These are phyloP conservation scores for Sprattus sprattus DNA, from an alignment of 2,113 vertebrate genomes.

Conservation along the genomic window DNA sequence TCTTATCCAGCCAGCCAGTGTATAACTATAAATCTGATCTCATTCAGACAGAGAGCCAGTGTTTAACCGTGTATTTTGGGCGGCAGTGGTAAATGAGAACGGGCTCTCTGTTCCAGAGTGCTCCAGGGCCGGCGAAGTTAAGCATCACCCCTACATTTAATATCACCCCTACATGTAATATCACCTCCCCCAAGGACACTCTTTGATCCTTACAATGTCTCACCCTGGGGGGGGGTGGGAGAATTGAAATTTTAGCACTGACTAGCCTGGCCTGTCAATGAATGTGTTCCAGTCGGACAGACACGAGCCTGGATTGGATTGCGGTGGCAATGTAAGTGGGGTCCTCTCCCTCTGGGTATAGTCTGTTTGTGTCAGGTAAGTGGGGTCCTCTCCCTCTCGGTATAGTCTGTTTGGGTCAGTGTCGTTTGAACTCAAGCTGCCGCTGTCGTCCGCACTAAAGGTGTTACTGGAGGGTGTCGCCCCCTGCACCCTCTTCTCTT, in stretches of 20 bases:
- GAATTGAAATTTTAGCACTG: constrained; percentile 47
- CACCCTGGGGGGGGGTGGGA: constrained; percentile 40
- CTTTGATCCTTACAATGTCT: constrained; percentile 54
- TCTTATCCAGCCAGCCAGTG: neutral
- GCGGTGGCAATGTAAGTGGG: neutral
- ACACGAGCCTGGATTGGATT: constrained; percentile 24
- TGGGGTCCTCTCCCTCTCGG: neutral
- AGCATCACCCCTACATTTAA: constrained; percentile 35
- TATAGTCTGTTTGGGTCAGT: neutral
- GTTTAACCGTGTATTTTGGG: too few species aligned
- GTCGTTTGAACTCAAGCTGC: neutral
- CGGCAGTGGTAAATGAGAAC: neutral
- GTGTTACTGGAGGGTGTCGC: neutral
- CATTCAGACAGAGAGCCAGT: too few species aligned
- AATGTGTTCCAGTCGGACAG: constrained; percentile 31
- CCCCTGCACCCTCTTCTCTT: neutral
- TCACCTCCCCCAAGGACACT: constrained; percentile 45
- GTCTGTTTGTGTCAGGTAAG: neutral
- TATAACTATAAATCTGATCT: too few species aligned
- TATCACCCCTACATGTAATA: constrained; percentile 43
- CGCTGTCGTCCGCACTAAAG: neutral
- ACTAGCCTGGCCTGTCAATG: constrained; percentile 43
- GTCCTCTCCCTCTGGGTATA: neutral
- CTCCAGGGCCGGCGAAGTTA: constrained; percentile 1
- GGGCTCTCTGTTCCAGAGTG: constrained; percentile 23